phyloP scores from a whole-genome alignment of 2,113 vertebrate genomes.

The Barnardius zonarius region DNA sequence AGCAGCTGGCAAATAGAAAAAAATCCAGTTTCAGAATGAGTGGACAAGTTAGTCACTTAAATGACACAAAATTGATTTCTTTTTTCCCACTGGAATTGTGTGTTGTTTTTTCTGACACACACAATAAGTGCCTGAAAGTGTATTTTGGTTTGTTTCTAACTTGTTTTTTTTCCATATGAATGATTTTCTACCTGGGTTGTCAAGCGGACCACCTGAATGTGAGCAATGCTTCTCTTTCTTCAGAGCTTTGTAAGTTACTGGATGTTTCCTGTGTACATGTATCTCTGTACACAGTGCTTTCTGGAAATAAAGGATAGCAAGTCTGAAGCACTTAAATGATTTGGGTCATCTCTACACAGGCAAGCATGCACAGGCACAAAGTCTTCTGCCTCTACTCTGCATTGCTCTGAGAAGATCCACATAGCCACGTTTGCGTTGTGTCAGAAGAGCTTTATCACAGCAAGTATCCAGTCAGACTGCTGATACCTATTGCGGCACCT shows the following conservation, averaged over 20 bases:
- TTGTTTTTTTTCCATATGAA: not conserved
- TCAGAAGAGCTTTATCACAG: not conserved
- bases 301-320: not conserved
- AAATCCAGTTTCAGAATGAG: not conserved
- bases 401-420: not conserved
- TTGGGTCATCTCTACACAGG: not conserved
- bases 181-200: not conserved
- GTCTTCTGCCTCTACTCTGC: not conserved
- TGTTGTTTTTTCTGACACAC: not conserved
- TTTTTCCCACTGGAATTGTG: not conserved
- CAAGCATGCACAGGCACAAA: not conserved
- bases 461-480: not conserved
- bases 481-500: not conserved
- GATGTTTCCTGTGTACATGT: not conserved
- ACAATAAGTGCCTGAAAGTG: not conserved
- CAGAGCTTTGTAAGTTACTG: not conserved
- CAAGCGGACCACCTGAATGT: not conserved
- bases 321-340: not conserved
- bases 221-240: not conserved
- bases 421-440: not conserved
- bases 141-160: not conserved
- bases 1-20: conserved; percentile 13
- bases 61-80: not conserved
- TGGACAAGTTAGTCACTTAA: not conserved
- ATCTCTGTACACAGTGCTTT: not conserved